These are phyloP conservation scores for Sander lucioperca DNA, from an alignment of 2,113 vertebrate species.

Conservation along the genomic window DNA sequence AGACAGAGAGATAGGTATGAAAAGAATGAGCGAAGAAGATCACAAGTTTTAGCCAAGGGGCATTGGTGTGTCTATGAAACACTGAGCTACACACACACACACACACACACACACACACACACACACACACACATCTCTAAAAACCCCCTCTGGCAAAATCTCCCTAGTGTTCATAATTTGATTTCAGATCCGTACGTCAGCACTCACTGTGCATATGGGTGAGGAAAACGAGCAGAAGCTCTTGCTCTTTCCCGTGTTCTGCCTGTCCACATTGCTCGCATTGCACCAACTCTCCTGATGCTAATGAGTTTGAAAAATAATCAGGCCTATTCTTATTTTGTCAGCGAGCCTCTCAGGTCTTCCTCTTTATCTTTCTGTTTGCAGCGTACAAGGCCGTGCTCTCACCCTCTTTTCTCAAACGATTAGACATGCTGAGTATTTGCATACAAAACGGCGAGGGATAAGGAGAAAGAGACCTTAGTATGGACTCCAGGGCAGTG, in stretches of 20 bases:
- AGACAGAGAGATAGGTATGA: slow-evolving; percentile 31
- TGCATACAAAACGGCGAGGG: slow-evolving; percentile 59
- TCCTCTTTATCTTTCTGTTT: slow-evolving; percentile 63
- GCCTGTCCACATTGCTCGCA: slow-evolving; percentile 32
- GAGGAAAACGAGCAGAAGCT: slow-evolving; percentile 37
- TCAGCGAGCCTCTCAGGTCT: slow-evolving; percentile 35
- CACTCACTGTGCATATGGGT: slow-evolving; percentile 56
- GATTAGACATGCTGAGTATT: slow-evolving; percentile 66
- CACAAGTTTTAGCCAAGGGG: slow-evolving; percentile 59
- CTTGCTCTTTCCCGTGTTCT: slow-evolving; percentile 16
- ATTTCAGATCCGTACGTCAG: slow-evolving; percentile 70
- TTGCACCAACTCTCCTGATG: slow-evolving; percentile 36
- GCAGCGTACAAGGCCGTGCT: slow-evolving; percentile 45
- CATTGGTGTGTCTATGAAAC: slow-evolving; percentile 47
- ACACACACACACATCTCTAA: slow-evolving; percentile 38
- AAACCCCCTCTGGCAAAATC: slow-evolving; percentile 59
- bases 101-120: slow-evolving; percentile 14
- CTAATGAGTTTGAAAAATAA: slow-evolving; percentile 58
- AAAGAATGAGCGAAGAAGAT: slow-evolving; percentile 36
- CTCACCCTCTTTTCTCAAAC: slow-evolving; percentile 59
- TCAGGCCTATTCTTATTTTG: slow-evolving; percentile 49
- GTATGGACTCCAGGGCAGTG: slow-evolving; percentile 39
- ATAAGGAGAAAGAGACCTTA: slow-evolving; percentile 56
- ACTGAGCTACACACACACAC: slow-evolving; percentile 25
- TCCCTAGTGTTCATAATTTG: slow-evolving; percentile 70